Evolutionary conservation across 2,113 vertebrate species (phyloP).

Genomic region (Alexandromys fortis): DNA sequence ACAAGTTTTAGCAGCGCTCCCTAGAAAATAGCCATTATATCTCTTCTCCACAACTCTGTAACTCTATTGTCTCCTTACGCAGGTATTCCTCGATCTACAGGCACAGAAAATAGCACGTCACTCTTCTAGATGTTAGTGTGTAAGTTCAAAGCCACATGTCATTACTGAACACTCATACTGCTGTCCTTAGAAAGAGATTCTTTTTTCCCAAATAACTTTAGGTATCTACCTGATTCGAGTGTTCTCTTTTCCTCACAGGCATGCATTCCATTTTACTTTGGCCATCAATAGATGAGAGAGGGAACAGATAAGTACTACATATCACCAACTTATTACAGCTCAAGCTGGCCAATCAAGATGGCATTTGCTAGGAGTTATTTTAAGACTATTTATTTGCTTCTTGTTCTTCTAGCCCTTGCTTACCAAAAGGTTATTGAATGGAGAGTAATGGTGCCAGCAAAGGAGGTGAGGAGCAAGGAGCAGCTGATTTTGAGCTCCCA

Average conservation of each 20-base stretch:
- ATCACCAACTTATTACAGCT: not conserved
- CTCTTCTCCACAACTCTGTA: not conserved
- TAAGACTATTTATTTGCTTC: not conserved
- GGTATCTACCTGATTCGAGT: not conserved
- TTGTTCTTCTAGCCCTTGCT: not conserved
- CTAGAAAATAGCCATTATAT: not conserved
- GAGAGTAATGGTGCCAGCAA: not conserved
- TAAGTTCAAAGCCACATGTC: not conserved
- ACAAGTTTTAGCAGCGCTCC: not conserved
- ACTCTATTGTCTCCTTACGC: not conserved
- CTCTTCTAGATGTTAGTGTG: not conserved
- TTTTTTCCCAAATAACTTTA: not conserved
- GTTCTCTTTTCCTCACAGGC: not conserved
- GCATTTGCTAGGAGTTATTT: not conserved
- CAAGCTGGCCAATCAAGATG: not conserved
- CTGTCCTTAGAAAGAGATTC: not conserved
- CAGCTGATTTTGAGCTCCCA: not conserved
- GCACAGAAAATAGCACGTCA: not conserved
- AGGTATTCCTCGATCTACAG: constrained; percentile 8
- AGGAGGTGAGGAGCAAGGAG: not conserved
- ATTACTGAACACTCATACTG: not conserved
- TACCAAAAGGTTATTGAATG: not conserved
- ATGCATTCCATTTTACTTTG: constrained; percentile 44
- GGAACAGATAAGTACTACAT: not conserved
- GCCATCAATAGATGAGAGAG: not conserved